Base-by-base conservation (phyloP, 2,797 vertebrate genomes). In the Numenius phaeopus region DNA sequence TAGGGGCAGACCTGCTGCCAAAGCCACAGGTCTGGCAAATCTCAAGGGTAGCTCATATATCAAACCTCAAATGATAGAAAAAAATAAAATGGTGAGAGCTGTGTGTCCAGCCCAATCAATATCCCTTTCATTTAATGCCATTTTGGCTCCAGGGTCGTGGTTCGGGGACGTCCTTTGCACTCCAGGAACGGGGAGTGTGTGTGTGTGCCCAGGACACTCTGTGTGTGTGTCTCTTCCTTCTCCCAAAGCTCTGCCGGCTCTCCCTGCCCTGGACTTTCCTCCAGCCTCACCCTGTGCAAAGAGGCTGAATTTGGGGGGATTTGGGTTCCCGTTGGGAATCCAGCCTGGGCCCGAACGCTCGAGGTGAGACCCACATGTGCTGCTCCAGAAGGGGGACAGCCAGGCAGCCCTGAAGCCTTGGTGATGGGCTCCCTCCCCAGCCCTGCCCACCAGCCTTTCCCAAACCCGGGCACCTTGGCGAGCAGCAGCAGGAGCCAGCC, bases 131-230 rank as follows among this genome's bases (percentile, higher is more conserved):
- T 61, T n/a, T 32, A 20, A 5, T 3, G 46, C 17, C 54, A 0
- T 3, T 90, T 46, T 39, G 58, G 83, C 40, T 18, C 7, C 14
- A 5, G 52, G 27, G 30, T 47, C 29, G 6, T 3, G 59, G 52
- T 27, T 59, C 14, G 2, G 64, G n/a, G 49, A 6, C 39, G n/a
- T 55, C 29, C 57, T 34, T n/a, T 29, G 37, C 30, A 5, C 18
- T 72, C 42, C 42, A 16, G 62, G 62, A 64, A 19, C 2, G 13
- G 39, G 32, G 44, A 59, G 40, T 0, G 6, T 29, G 52, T 12
- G 2, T 50, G 52, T 4, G n/a, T 50, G 47, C 23, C 55, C 0
- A 0, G 14, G 14, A 10, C 54, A 34, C 49, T 23, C 42, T 3
- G 9, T 3, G 3, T 22, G 44, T 10, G 4, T 5, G 17, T 37